Conservation (phyloP, 2,797 vertebrate genomes). For the Parambassis ranga region DNA sequence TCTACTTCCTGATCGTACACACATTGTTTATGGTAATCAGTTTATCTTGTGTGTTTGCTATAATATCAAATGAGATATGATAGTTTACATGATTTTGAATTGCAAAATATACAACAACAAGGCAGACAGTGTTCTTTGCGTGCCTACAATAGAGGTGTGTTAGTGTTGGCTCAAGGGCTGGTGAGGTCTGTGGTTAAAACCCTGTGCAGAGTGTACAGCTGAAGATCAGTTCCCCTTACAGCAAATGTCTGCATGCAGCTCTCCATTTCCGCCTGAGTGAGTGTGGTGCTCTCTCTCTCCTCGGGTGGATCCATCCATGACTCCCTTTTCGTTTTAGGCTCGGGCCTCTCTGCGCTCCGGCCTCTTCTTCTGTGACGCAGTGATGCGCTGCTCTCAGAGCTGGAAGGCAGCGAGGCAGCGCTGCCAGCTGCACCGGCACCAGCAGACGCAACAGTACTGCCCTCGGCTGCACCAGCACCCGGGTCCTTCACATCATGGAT, state of each 20-base stretch:
- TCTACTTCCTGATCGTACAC: too few species aligned
- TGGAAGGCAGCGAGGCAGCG: slow-evolving; percentile 8
- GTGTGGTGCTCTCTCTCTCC: slow-evolving; percentile 80
- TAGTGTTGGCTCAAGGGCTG: neutral
- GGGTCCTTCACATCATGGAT: slow-evolving; percentile 72
- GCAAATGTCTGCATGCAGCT: slow-evolving; percentile 97
- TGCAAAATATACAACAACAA: neutral
- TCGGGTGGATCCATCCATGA: slow-evolving; percentile 96
- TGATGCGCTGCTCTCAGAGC: slow-evolving; percentile 67
- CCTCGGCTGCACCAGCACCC: slow-evolving; percentile 48
- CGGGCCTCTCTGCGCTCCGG: slow-evolving; percentile 68
- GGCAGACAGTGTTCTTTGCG: neutral
- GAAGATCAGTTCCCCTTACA: slow-evolving; percentile 76
- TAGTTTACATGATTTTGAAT: neutral
- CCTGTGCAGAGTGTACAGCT: neutral
- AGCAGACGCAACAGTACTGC: neutral
- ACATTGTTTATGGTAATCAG: too few species aligned
- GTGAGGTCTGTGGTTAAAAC: too few species aligned
- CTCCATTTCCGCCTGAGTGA: slow-evolving; percentile 95
- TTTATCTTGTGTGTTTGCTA: too few species aligned
- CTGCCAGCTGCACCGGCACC: neutral
- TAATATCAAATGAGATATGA: neutral
- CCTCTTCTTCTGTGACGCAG: slow-evolving; percentile 72
- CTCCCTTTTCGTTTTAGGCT: slow-evolving; percentile 78
- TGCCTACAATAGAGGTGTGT: neutral